These are phyloP conservation scores for Lota lota DNA, from an alignment of 2,113 vertebrate genomes.

Conservation along the genomic window DNA sequence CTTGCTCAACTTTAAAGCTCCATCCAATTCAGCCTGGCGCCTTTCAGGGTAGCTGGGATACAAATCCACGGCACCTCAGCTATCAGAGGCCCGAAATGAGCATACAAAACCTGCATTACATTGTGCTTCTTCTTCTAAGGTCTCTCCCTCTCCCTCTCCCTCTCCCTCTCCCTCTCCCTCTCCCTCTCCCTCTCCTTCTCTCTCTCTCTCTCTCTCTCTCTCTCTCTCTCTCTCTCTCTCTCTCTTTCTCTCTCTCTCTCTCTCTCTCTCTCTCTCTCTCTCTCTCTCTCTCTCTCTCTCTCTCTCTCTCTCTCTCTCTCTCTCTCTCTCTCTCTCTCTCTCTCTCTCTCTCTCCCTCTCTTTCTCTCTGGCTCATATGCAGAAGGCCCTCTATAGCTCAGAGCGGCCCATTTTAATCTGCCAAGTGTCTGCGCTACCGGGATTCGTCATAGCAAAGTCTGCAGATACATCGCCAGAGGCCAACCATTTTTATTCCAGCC, in stretches of 20 bases:
- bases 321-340: no score
- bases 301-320: no score
- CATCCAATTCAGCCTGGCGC: constrained; percentile 74
- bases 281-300: constrained; percentile 36
- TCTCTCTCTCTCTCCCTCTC: no score
- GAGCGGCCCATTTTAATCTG: constrained; percentile 59
- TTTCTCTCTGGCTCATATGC: constrained; percentile 59
- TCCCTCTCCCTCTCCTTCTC: no score
- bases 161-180: no score
- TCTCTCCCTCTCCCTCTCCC: no score
- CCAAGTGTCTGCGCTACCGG: constrained; percentile 67
- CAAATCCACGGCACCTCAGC: constrained; percentile 76
- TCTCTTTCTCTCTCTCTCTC: no score
- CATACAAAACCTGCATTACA: constrained; percentile 76
- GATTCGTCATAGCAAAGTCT: constrained; percentile 73
- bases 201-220: no score
- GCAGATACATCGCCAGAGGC: constrained; percentile 62
- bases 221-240: constrained; percentile 38
- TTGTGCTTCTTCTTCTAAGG: constrained; percentile 69
- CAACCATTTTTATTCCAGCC: constrained; percentile 47
- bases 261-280: background rate
- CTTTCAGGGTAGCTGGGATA: constrained; percentile 79
- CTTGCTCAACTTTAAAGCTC: constrained; percentile 78
- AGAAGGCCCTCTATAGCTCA: constrained; percentile 47
- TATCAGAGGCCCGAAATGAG: constrained; percentile 74